Base-by-base conservation (phyloP, 2,888 invertebrate species). In the Aelia acuminata region DNA sequence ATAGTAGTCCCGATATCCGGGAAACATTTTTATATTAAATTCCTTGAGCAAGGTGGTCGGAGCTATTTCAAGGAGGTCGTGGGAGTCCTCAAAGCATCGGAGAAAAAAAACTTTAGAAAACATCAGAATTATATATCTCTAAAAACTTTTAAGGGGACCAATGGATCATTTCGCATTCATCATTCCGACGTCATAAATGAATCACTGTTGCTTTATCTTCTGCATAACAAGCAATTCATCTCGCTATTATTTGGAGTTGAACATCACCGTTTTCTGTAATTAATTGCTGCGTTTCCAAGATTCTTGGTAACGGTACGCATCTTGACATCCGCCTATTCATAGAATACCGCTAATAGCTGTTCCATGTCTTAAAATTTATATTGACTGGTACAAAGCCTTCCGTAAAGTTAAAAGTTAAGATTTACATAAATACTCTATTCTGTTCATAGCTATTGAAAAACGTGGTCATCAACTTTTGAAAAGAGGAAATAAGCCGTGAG, bases 1-100 rank as follows among this genome's bases (percentile, higher is more conserved):
- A 80, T 80, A 80, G 80, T 43, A 80, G 39, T 22, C 80, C 80
- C 80, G 80, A 80, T 80, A 80, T 80, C 39, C 80, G 80, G 80
- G 43, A 43, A 80, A 80, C 13, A 43, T 22, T 47, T 75, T 80
- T 80, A 80, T 70, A 70, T 35, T 70, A 35, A 70, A 70, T 70
- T 70, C 63, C 31, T 70, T 7, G 35, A 5, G 31, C 31, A 35
- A 35, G 31, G 8, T 18, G 31, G 18, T 20, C 2, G 35, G 35
- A 20, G 18, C 20, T 35, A 8, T 7, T 18, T 15, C 4, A 70
- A 35, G 31, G 11, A 26, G 35, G 35, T 35, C 15, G 31, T 35
- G 26, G 57, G 7, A 70, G 18, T 70, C 18, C 1, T 35, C 31
- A 35, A 35, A 7, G 20, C 18, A 35, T 57, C 7, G 18, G 3